These are phyloP conservation scores for Poecilia velifera DNA, from an alignment of 2,797 vertebrate species.

Conservation along the genomic window DNA sequence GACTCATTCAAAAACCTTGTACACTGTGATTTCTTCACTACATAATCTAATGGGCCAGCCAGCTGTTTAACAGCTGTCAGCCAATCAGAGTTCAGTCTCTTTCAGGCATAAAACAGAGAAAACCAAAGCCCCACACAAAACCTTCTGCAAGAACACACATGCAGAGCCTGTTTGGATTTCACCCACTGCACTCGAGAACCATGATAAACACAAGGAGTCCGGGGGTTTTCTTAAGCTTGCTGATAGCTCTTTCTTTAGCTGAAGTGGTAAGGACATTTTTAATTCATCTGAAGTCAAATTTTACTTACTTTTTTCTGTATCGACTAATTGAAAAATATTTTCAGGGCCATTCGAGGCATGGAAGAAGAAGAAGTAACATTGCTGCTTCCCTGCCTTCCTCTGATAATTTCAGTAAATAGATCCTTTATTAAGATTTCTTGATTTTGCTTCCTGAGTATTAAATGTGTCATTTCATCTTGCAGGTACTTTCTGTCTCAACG, in stretches of 20 bases:
- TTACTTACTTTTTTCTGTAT: not conserved
- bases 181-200: conserved; percentile 2
- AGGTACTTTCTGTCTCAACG: conserved; percentile 63
- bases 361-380: not conserved
- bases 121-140: not conserved
- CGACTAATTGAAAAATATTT: conserved; percentile 1
- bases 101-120: conserved; percentile 14
- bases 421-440: not conserved
- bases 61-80: conserved; percentile 13
- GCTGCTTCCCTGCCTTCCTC: not conserved
- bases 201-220: not conserved
- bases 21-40: conserved; percentile 38
- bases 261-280: conserved; percentile 28
- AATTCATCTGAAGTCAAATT: not conserved
- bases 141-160: conserved; percentile 21
- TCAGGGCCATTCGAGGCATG: conserved; percentile 22
- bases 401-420: conserved; percentile 48
- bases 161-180: conserved; percentile 8
- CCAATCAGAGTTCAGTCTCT: conserved; percentile 44
- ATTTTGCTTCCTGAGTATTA: accelerated
- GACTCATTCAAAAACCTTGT: conserved; percentile 27
- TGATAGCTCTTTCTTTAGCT: conserved; percentile 24
- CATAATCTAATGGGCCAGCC: conserved; percentile 4
- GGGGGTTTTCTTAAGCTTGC: not conserved
- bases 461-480: accelerated